Percentiles rank a stretch among this genome's conserved stretches.
Evolutionary conservation across 1,140 invertebrate genomes (phyloP).

Genomic region (Diorhabda elongata): DNA sequence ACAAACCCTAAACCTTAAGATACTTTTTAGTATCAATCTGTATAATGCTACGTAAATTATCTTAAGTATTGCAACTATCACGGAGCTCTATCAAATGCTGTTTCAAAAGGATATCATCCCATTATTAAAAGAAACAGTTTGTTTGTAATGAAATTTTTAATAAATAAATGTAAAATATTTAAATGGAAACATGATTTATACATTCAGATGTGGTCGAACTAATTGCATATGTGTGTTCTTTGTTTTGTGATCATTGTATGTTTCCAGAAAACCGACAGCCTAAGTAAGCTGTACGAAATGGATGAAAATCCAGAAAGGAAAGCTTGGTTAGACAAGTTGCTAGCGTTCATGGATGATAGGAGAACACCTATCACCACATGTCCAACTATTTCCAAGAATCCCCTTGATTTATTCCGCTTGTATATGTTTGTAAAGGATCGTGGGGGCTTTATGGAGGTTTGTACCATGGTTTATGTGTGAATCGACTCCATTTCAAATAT

Average conservation of each 20-base stretch:
- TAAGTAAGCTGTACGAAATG: constrained; percentile 94
- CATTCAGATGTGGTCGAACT: background rate
- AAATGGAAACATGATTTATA: background rate
- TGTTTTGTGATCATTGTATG: constrained; percentile 20
- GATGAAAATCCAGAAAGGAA: constrained; percentile 89
- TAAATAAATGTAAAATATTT: too few species aligned
- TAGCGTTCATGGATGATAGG: constrained; percentile 90
- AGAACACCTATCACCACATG: constrained; percentile 89
- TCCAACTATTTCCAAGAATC: constrained; percentile 96
- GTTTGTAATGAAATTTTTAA: too few species aligned
- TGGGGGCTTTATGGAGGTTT: constrained; percentile 96
- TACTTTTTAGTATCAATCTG: too few species aligned
- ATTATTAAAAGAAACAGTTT: too few species aligned
- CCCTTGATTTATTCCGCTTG: constrained; percentile 93
- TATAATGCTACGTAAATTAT: too few species aligned
- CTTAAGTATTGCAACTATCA: too few species aligned
- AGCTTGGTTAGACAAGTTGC: constrained; percentile 86
- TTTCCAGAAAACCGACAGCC: constrained; percentile 80
- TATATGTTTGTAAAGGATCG: constrained; percentile 93
- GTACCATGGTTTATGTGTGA: constrained; percentile 32
- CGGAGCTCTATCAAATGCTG: too few species aligned
- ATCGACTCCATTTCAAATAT: too few species aligned
- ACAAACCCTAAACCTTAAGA: too few species aligned
- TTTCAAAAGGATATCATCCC: too few species aligned
- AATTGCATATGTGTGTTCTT: background rate